Conservation (phyloP, 2,888 invertebrate species). For the Pterobdella sp. region DNA sequence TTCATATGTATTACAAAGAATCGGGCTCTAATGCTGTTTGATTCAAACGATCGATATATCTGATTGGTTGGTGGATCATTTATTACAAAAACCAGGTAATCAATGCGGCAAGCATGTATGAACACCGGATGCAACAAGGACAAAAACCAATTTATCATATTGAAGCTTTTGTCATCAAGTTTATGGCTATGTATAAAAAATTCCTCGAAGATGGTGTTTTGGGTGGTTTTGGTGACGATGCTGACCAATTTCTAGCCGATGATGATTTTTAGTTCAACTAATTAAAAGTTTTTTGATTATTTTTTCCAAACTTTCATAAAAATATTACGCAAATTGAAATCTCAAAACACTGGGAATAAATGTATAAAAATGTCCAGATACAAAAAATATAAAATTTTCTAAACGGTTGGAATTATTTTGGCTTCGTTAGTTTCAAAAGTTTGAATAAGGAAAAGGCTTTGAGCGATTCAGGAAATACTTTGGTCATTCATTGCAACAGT, state of each 20-base stretch:
- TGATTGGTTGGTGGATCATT: no score
- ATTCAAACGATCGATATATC: no score
- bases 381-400: not conserved
- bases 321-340: no score
- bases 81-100: conserved; percentile 76
- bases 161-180: conserved; percentile 91
- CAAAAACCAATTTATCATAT: conserved; percentile 91
- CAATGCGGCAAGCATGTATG: conserved; percentile 76
- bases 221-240: conserved; percentile 36
- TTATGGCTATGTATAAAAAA: conserved; percentile 86
- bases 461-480: no score
- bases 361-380: not conserved
- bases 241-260: not conserved
- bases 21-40: no score
- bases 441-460: no score
- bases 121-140: conserved; percentile 82
- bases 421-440: no score
- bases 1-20: no score
- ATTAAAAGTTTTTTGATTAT: not conserved
- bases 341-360: not conserved
- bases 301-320: no score
- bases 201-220: conserved; percentile 64
- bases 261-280: not conserved
- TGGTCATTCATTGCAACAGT: no score
- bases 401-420: not conserved